Evolutionary conservation across 2,888 invertebrate genomes (phyloP), one percentile per base, ranked within the genome.

Genomic region (Orchestes rusci): DNA sequence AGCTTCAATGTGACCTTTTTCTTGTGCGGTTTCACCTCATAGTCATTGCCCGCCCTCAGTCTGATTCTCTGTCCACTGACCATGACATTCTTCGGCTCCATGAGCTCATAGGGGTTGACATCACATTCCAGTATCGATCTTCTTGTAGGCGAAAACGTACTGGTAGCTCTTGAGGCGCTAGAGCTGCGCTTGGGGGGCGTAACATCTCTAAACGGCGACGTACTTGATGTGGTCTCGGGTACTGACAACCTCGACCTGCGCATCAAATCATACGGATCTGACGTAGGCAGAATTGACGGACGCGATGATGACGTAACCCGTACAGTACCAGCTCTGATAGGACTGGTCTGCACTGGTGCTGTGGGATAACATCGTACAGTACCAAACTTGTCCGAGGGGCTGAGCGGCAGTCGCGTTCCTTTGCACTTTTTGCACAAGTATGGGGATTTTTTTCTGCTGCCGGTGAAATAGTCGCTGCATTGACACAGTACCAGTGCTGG

Each of bases 211-310:
- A 65, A 65, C 53, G 68, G 62, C 54, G 63, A 62, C 3, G 37
- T 40, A 12, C 16, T 43, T 2, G 39, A 28, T 27, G 55, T 54
- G 23, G 44, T 51, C 47, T 53, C 60, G 47, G 74, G 68, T 1
- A 83, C 82, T 35, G 83, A 82, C 43, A 89, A 66, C 45, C 89
- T 75, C 53, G 80, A 84, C 53, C 86, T 75, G 59, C 89, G 74
- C 83, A 89, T 84, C 53, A 85, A 73, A 66, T 89, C 87, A 67
- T 89, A 89, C 0, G 89, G 89, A 68, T 89, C 84, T 16, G 74
- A 70, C 3, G 61, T 45, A 51, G 81, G 80, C 39, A 83, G 66
- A 53, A 83, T 82, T 20, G 77, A 74, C 29, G 83, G 80, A 57
- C 83, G 73, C 33, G 73, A 68, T 2, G 42, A 74, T 56, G 77